phyloP scores from a whole-genome alignment of 2,113 vertebrate genomes.

The Hippocampus guttulatus region DNA sequence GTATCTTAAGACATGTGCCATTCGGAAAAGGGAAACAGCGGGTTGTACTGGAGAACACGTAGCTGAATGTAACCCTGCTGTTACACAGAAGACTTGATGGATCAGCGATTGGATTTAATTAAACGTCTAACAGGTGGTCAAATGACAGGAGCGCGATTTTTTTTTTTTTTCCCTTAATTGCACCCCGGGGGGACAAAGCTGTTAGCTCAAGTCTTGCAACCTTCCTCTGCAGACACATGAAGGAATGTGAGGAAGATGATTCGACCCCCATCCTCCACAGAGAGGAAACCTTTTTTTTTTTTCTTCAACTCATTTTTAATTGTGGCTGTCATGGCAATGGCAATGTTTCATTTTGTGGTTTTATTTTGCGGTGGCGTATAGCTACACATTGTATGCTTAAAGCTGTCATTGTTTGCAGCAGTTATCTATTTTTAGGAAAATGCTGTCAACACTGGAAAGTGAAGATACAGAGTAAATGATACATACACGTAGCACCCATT shows the following conservation, averaged over 20 bases:
- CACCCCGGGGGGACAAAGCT: conserved; percentile 13
- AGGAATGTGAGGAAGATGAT: conserved; percentile 12
- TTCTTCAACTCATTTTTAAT: background rate
- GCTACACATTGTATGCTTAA: too few species aligned
- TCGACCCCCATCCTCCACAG: background rate
- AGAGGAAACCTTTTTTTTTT: background rate
- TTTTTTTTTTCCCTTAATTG: conserved; percentile 35
- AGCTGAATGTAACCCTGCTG: background rate
- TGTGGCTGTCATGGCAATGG: background rate
- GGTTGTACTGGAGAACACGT: background rate
- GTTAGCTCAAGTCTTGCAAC: conserved; percentile 13
- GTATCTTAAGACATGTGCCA: background rate
- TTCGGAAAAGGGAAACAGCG: background rate
- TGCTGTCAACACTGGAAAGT: too few species aligned
- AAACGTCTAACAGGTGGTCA: conserved; percentile 20
- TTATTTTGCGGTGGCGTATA: too few species aligned
- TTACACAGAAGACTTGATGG: background rate
- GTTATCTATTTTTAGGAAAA: too few species aligned
- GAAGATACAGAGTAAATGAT: too few species aligned
- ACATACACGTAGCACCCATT: too few species aligned
- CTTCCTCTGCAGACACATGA: conserved; percentile 15
- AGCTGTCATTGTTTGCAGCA: too few species aligned
- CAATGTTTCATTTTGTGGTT: too few species aligned
- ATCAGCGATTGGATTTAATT: conserved; percentile 12
- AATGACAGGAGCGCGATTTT: conserved; percentile 1